Base-by-base conservation (phyloP, 2,113 vertebrate genomes). In the Chunga burmeisteri region DNA sequence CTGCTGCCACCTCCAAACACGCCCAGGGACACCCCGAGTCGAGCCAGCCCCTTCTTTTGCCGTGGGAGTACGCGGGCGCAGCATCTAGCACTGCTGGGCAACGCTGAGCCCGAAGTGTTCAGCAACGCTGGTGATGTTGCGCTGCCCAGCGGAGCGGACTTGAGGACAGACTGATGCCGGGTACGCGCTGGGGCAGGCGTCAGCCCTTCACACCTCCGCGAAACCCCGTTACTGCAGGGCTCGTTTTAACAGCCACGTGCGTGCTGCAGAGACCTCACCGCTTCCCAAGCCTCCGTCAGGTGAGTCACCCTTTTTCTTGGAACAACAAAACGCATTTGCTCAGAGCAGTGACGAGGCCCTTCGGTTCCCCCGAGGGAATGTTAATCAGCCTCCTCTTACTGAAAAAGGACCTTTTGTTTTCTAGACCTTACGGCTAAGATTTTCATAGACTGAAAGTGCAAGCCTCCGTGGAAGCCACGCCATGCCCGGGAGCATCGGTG, bases 91-190 rank as follows among this genome's bases (percentile, higher is more conserved):
- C 44, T 2, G 63, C 14, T 40, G 0, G 0, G 40, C 49, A 25
- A 3, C 20, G 6, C 5, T 0, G 17, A 40, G 42, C 63, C 44
- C 0, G 0, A 1, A 49, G 62, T 16, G 0, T 14, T 20, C 46
- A 2, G 2, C 17, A 18, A 17, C 59, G 2, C 8, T 3, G 0
- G 6, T 1, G 17, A 9, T 0, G 9, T 16, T 2, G 20, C 4
- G 44, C n/a, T 22, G 50, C 25, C n/a, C 2, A 1, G 38, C 0
- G 1, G 30, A 9, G 56, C 11, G 49, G 30, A 7, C 10, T 2
- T 1, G 3, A 29, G 79, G 22, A n/a, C 25, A 4, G 42, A 4
- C 15, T 7, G 78, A 1, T 14, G 13, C 8, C 8, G 70, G 53
- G 34, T 8, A 58, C n/a, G 1, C 6, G 17, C 42, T 6, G 16